Evolutionary conservation across 30 jellyfish, hydroid and myxozoan species (phyloP).

Genomic region (Aurelia sp.): DNA sequence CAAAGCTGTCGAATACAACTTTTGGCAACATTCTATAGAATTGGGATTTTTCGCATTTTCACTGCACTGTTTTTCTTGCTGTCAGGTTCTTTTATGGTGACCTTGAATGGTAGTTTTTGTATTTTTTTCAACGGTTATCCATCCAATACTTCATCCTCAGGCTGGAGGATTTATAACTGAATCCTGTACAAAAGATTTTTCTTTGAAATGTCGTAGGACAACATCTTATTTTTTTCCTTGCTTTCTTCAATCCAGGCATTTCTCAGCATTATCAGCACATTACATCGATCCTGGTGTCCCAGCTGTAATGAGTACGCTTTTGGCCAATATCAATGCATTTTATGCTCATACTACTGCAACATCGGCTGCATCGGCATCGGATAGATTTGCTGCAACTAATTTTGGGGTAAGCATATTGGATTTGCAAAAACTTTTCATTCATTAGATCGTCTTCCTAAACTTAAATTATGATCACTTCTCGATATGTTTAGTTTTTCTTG

Average conservation of each 20-base stretch:
- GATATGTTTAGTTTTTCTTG: too few relatives aligned
- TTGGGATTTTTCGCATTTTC: too few relatives aligned
- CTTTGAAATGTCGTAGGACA: too few relatives aligned
- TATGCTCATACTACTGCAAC: slow-evolving; percentile 99
- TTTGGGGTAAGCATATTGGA: slow-evolving; percentile 82
- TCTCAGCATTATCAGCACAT: slow-evolving; percentile 97
- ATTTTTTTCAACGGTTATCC: neutral
- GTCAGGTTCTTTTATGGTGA: neutral
- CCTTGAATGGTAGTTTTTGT: neutral
- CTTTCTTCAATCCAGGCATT: slow-evolving; percentile 78
- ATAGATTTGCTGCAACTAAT: slow-evolving; percentile 93
- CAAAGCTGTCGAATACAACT: too few relatives aligned
- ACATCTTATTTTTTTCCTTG: neutral
- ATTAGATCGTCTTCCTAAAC: too few relatives aligned
- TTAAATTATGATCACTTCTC: too few relatives aligned
- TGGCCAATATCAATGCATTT: slow-evolving; percentile 97
- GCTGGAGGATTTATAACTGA: too few relatives aligned
- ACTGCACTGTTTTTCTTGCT: neutral
- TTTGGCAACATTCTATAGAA: too few relatives aligned
- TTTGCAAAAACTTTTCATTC: neutral
- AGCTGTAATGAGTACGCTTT: slow-evolving; percentile 92
- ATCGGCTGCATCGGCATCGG: slow-evolving; percentile 98
- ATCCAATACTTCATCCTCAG: too few relatives aligned
- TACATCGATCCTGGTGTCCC: slow-evolving; percentile 93
- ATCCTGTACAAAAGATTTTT: too few relatives aligned